Conservation (phyloP, 2,888 invertebrate genomes). For the Trachelus iudaicus region DNA sequence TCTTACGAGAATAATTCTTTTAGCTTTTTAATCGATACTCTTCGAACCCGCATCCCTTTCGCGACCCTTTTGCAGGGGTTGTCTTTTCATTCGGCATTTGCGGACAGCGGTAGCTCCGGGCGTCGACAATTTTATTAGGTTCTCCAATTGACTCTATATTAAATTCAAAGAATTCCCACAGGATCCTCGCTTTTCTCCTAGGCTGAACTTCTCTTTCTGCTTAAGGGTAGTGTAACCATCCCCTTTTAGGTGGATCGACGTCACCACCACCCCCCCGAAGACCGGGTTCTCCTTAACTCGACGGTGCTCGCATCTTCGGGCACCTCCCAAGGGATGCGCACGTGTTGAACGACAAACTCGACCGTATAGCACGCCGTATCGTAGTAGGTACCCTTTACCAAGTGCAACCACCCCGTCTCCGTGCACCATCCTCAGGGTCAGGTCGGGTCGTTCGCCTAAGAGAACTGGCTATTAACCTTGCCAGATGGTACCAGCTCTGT, state of each 20-base stretch:
- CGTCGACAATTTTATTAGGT: conserved; percentile 60
- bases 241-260: conserved; percentile 4
- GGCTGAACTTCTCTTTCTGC: conserved; percentile 25
- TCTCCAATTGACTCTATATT: conserved; percentile 63
- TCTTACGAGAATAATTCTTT: background rate
- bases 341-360: conserved; percentile 39
- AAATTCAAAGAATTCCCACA: conserved; percentile 59
- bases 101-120: conserved; percentile 39
- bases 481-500: conserved; percentile 29
- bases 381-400: background rate
- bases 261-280: conserved; percentile 25
- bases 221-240: conserved; percentile 12
- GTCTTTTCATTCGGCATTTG: conserved; percentile 43
- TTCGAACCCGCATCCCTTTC: conserved; percentile 56
- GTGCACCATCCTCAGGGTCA: conserved; percentile 15
- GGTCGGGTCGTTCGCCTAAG: conserved; percentile 38
- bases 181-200: conserved; percentile 30
- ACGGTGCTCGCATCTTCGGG: conserved; percentile 37
- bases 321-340: conserved; percentile 36
- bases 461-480: conserved; percentile 39
- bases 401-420: conserved; percentile 8
- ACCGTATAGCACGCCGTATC: conserved; percentile 7
- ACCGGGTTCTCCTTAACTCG: background rate
- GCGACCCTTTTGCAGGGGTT: conserved; percentile 2
- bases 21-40: conserved; percentile 43